A percentile compares a stretch with the other conserved stretches of the same genome.
phyloP scores from a whole-genome alignment of 2,888 invertebrate species.

The Drosophila lutescens region DNA sequence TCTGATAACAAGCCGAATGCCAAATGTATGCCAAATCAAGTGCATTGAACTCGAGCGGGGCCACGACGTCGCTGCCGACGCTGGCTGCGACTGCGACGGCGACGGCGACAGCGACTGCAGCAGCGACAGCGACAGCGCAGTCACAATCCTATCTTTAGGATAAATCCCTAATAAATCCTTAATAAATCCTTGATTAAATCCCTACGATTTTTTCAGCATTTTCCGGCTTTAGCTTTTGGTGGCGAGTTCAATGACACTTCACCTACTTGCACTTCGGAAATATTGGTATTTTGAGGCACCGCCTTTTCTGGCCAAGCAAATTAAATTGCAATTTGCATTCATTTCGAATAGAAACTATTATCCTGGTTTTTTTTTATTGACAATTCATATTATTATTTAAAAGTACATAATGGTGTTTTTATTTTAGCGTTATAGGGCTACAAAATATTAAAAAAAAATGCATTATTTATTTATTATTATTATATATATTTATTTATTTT shows the following conservation, averaged over 20 bases:
- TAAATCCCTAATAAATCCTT: too few species aligned
- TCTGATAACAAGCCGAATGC: slow-evolving; percentile 38
- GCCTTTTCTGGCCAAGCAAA: too few species aligned
- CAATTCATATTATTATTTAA: too few species aligned
- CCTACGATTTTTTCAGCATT: not conserved
- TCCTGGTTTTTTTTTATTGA: too few species aligned
- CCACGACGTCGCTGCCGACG: slow-evolving; percentile 13
- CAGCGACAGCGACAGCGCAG: not conserved
- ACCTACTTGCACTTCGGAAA: slow-evolving; percentile 66
- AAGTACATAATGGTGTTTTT: too few species aligned
- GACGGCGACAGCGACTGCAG: not conserved
- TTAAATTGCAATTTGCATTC: too few species aligned
- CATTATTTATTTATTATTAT: too few species aligned
- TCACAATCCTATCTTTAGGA: too few species aligned
- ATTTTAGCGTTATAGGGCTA: too few species aligned
- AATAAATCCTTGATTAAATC: slow-evolving; percentile 7
- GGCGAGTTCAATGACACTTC: slow-evolving; percentile 72
- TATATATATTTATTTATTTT: too few species aligned
- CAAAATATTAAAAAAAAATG: too few species aligned
- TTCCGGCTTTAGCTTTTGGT: slow-evolving; percentile 5
- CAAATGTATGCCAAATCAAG: slow-evolving; percentile 60
- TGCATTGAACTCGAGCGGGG: slow-evolving; percentile 50
- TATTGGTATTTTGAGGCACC: not conserved
- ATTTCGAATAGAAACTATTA: too few species aligned
- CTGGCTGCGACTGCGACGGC: slow-evolving; percentile 18